These are phyloP conservation scores for Prinia subflava DNA, from an alignment of 2,113 vertebrate species.

Conservation along the genomic window DNA sequence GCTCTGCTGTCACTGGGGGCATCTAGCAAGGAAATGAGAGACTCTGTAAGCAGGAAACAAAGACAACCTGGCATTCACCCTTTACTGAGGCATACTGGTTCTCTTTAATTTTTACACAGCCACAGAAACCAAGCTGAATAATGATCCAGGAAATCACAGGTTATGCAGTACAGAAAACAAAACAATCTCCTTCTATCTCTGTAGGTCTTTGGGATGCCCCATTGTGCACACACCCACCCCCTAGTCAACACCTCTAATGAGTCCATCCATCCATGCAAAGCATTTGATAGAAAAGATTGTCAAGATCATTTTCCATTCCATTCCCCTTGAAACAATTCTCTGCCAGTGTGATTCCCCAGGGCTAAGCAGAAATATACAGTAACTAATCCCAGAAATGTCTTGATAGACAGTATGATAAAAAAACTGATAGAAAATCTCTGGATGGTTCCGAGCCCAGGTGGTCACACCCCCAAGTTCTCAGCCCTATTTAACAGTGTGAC, in stretches of 20 bases:
- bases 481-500: background rate
- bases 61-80: background rate
- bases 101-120: background rate
- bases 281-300: background rate
- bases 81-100: background rate
- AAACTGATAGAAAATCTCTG: background rate
- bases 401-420: background rate
- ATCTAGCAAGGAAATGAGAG: background rate
- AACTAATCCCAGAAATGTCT: background rate
- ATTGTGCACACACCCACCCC: fast-evolving
- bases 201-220: background rate
- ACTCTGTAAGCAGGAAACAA: background rate
- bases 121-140: background rate
- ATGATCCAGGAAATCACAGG: background rate
- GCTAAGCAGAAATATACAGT: background rate
- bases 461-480: background rate
- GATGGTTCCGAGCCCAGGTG: background rate
- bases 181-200: background rate
- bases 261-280: background rate
- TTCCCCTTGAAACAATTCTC: background rate
- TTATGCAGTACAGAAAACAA: background rate
- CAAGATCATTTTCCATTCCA: background rate
- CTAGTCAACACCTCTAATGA: background rate
- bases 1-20: background rate
- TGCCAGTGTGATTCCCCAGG: background rate